Base-by-base conservation (phyloP, 2,797 vertebrate genomes). In the Chaenodraco wilsoni region DNA sequence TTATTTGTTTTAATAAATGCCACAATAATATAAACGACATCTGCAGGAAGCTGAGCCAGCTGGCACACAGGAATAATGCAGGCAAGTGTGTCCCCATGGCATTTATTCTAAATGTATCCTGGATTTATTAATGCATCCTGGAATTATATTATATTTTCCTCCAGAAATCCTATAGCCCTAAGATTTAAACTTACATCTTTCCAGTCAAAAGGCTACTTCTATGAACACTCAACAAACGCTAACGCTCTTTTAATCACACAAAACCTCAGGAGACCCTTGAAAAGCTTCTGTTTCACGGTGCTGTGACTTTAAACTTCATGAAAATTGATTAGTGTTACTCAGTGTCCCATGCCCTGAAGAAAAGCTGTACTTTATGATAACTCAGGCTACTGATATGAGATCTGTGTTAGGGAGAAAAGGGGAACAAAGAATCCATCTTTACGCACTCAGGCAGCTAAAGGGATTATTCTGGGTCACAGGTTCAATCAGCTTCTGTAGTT, bases 381-480 rank as follows among this genome's bases (percentile, higher is more conserved):
- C 56, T 79, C 70, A 56, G 59, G 56, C 59, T 14, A 33, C 65
- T 58, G 83, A 84, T 79, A 81, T 23, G 55, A 84, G 52, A 85
- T 78, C 45, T 73, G 54, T 65, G 78, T 68, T 59, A 11, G 71
- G 15, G 23, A 57, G 43, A 14, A 60, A 52, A 50, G 4, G 1
- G 1, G 3, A 41, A 37, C 50, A 49, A 43, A 23, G 16, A 14
- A 65, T 76, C 62, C 46, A 21, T 71, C 71, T 70, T 54, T 33
- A 49, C 19, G 21, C 74, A 76, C 71, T 69, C 79, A 65, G 33
- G 81, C 72, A 44, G 74, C 65, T 83, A 60, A 87, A 74, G 46
- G 17, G 77, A 87, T 87, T 84, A 78, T 87, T 86, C 79, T 69
- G 78, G 79, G 76, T 88, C 72, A 79, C 55, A 1, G 84, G 81